phyloP scores from a whole-genome alignment of 2,888 invertebrate genomes.

The Pseudoips prasinana region DNA sequence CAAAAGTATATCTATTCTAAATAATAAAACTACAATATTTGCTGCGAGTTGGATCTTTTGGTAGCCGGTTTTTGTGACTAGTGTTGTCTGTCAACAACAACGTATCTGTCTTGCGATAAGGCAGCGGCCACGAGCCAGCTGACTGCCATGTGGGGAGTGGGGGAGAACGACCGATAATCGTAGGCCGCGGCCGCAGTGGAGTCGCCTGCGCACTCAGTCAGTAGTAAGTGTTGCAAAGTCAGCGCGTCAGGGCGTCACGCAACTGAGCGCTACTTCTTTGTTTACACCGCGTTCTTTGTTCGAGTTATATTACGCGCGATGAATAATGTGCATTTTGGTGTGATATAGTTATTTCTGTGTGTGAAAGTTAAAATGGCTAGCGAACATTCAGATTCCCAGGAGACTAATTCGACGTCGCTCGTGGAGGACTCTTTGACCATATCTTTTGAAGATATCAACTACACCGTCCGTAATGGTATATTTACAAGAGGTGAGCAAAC shows the following conservation, averaged over 20 bases:
- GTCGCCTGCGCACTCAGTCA: constrained; percentile 33
- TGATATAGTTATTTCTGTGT: constrained; percentile 41
- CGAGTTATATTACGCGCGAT: constrained; percentile 43
- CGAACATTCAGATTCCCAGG: constrained; percentile 65
- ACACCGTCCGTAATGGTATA: constrained; percentile 83
- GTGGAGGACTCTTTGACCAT: constrained; percentile 81
- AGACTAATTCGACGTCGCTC: constrained; percentile 63
- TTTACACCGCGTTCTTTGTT: constrained; percentile 63
- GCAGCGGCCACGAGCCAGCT: constrained; percentile 29
- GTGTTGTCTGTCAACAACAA: no score
- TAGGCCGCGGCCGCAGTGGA: constrained; percentile 20
- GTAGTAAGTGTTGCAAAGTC: constrained; percentile 30
- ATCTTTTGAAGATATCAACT: constrained; percentile 85
- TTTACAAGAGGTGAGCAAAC: constrained; percentile 76
- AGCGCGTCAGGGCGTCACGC: constrained; percentile 44
- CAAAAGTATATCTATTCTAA: no score
- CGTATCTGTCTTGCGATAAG: constrained; percentile 18
- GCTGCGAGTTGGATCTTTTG: no score
- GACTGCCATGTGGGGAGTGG: constrained; percentile 45
- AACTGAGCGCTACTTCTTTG: constrained; percentile 47
- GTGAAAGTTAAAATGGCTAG: constrained; percentile 60
- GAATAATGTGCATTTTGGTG: constrained; percentile 39
- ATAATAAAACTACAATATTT: no score
- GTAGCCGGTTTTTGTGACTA: no score
- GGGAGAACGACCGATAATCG: constrained; percentile 70